These are phyloP conservation scores for Leucoma salicis DNA, from an alignment of 2,888 invertebrate species.

Conservation along the genomic window DNA sequence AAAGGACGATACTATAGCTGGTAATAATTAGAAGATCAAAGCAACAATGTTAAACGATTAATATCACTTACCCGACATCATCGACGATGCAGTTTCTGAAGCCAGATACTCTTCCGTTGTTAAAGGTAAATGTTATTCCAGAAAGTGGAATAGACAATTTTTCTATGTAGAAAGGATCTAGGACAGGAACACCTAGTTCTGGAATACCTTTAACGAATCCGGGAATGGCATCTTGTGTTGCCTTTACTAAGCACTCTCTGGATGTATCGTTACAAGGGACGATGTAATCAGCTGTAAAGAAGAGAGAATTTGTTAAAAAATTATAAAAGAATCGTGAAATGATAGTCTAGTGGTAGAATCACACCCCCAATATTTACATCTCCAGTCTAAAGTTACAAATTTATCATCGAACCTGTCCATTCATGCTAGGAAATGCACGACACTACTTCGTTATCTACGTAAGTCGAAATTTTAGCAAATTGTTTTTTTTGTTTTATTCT, in stretches of 20 bases:
- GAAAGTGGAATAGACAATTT: conserved; percentile 57
- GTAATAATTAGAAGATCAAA: too few species aligned
- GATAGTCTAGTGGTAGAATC: too few species aligned
- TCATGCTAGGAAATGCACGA: too few species aligned
- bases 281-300: conserved; percentile 62
- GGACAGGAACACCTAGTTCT: conserved; percentile 45
- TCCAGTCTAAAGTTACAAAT: too few species aligned
- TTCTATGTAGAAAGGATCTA: conserved; percentile 70
- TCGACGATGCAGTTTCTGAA: conserved; percentile 68
- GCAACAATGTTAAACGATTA: background rate
- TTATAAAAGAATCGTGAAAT: too few species aligned
- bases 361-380: too few species aligned
- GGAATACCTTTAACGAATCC: conserved; percentile 66
- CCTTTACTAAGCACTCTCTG: conserved; percentile 53
- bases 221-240: conserved; percentile 65
- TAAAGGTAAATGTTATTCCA: conserved; percentile 65
- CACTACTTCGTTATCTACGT: too few species aligned
- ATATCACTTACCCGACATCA: conserved; percentile 60
- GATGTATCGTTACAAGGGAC: conserved; percentile 62
- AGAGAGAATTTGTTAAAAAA: background rate
- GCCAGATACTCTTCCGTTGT: conserved; percentile 63
- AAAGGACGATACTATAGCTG: too few species aligned
- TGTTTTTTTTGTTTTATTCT: too few species aligned
- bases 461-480: too few species aligned
- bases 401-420: too few species aligned